Evolutionary conservation across 1,140 invertebrate species (phyloP).

Genomic region (Gonioctena quinquepunctata): DNA sequence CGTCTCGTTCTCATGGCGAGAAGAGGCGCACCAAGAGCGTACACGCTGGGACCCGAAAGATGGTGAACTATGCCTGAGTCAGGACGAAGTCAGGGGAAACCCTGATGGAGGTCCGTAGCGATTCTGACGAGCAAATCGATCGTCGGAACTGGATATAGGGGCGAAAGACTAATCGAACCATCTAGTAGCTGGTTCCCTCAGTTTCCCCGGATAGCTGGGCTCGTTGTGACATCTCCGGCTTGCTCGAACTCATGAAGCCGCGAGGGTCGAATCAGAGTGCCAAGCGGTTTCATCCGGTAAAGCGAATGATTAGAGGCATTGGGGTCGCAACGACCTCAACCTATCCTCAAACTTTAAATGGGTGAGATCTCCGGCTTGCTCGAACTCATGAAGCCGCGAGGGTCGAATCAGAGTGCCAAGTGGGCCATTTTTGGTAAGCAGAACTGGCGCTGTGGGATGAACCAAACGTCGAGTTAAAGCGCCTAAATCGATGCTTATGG

Average conservation of each 20-base stretch:
- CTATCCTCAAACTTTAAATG: constrained; percentile 91
- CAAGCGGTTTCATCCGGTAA: constrained; percentile 79
- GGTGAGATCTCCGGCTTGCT: constrained; percentile 74
- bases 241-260: constrained; percentile 59
- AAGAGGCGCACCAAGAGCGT: constrained; percentile 61
- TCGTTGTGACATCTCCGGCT: constrained; percentile 68
- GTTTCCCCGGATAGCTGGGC: constrained; percentile 85
- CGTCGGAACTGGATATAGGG: constrained; percentile 87
- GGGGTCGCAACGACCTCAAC: constrained; percentile 77
- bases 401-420: constrained; percentile 70
- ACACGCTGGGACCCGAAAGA: constrained; percentile 81
- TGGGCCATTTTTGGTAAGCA: constrained; percentile 92
- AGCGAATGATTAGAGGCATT: constrained; percentile 87
- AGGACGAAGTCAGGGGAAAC: constrained; percentile 85
- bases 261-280: constrained; percentile 63
- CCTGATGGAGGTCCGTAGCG: constrained; percentile 84
- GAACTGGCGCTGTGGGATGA: constrained; percentile 89
- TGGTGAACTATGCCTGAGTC: constrained; percentile 84
- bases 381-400: constrained; percentile 61
- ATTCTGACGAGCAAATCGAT: constrained; percentile 93
- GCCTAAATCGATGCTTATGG: constrained; percentile 68
- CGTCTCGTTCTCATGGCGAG: constrained; percentile 53
- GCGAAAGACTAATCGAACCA: constrained; percentile 91
- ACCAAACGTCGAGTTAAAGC: constrained; percentile 75
- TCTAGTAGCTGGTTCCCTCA: constrained; percentile 92